A percentile compares a stretch with the other conserved stretches of the same genome.
Conservation (phyloP, 1,140 invertebrate species). For the Trissolcus basalis region DNA sequence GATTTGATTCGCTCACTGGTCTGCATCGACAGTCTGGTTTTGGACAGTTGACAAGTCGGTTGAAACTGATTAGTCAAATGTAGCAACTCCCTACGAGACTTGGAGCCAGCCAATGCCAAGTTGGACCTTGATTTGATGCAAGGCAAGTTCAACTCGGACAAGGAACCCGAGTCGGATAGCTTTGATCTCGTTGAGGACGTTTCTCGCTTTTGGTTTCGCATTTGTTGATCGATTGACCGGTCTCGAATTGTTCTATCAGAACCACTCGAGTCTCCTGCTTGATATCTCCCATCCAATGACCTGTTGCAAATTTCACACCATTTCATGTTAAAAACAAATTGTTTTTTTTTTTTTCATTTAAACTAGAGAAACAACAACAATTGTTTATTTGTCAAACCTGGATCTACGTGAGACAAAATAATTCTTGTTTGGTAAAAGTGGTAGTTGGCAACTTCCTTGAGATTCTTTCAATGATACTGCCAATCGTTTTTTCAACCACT, state of each 20-base stretch:
- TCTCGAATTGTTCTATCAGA: slow-evolving; percentile 23
- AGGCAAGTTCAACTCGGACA: slow-evolving; percentile 22
- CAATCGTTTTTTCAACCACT: slow-evolving; percentile 13
- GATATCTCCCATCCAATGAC: slow-evolving; percentile 23
- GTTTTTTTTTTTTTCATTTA: no score
- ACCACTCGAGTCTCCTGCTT: slow-evolving; percentile 56
- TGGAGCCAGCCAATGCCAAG: slow-evolving; percentile 1
- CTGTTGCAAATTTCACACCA: slow-evolving; percentile 3
- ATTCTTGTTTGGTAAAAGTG: slow-evolving; percentile 25
- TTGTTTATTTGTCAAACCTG: neutral
- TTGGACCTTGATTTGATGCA: slow-evolving; percentile 40
- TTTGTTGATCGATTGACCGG: slow-evolving; percentile 21
- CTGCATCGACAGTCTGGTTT: slow-evolving; percentile 5
- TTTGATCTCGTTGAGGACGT: slow-evolving; percentile 31
- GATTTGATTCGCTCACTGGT: slow-evolving; percentile 9
- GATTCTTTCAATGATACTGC: neutral
- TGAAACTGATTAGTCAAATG: slow-evolving; percentile 37
- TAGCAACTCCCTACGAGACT: slow-evolving; percentile 17
- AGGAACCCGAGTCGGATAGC: slow-evolving; percentile 33
- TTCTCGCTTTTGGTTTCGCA: slow-evolving; percentile 20
- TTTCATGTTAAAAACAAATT: no score
- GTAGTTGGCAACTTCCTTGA: neutral
- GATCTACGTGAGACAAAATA: neutral
- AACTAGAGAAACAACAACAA: no score
- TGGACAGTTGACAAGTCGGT: slow-evolving; percentile 11